These are phyloP conservation scores for Drosophila mulleri DNA, from an alignment of 2,888 invertebrate species.

Conservation along the genomic window DNA sequence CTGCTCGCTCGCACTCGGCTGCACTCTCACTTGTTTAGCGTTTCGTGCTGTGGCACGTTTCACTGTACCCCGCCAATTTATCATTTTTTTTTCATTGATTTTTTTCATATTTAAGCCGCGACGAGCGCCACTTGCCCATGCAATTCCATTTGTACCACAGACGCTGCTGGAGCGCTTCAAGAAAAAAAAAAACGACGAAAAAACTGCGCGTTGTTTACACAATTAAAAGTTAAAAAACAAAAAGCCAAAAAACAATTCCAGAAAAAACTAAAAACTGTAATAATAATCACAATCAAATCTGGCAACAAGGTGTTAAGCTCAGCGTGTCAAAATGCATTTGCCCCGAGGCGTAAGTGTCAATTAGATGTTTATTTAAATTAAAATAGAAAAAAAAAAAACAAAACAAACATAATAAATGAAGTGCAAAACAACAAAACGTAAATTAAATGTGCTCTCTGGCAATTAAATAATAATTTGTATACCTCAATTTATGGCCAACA, in stretches of 20 bases:
- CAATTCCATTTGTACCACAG: constrained; percentile 68
- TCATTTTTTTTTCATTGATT: constrained; percentile 63
- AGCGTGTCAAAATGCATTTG: constrained; percentile 64
- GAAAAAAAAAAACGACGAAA: constrained; percentile 1
- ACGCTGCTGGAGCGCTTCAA: constrained; percentile 47
- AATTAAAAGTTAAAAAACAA: no score
- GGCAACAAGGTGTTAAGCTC: constrained; percentile 34
- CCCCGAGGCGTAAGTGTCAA: constrained; percentile 79
- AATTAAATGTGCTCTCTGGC: constrained; percentile 2
- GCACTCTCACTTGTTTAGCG: constrained; percentile 40
- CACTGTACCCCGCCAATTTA: constrained; percentile 55
- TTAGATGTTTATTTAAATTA: constrained; percentile 21
- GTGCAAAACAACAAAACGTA: neutral
- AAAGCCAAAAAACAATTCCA: no score
- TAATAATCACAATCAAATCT: neutral
- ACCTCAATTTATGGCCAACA: constrained; percentile 11
- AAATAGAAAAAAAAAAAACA: neutral
- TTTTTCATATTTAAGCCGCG: constrained; percentile 74
- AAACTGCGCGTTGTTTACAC: constrained; percentile 28
- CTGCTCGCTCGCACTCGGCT: constrained; percentile 18
- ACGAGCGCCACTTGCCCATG: constrained; percentile 51
- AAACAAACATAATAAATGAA: constrained; percentile 5
- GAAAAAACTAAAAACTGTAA: constrained; percentile 5
- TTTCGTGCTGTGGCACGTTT: constrained; percentile 64
- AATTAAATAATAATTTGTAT: constrained; percentile 25